Conservation (phyloP, 2,113 vertebrate genomes). For the Python bivittatus region DNA sequence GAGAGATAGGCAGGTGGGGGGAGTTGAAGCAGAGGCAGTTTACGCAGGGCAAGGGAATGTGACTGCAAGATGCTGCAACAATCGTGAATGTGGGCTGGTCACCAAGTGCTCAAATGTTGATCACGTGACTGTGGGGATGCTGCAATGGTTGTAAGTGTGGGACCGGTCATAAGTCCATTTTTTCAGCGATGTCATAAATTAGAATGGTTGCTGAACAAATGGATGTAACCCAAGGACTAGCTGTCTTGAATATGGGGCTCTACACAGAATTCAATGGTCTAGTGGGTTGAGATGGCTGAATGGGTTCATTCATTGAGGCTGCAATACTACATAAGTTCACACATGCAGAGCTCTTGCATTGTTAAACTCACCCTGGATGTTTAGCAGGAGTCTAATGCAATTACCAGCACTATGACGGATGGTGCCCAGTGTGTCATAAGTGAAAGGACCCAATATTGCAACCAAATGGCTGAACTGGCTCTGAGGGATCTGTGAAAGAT, state of each 20-base stretch:
- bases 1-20: no score
- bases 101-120: background rate
- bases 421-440: background rate
- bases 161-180: background rate
- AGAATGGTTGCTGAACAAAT: background rate
- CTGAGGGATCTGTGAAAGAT: background rate
- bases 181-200: background rate
- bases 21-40: no score
- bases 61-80: no score
- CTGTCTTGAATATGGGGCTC: background rate
- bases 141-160: background rate
- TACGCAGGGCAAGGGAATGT: no score
- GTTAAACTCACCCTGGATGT: constrained; percentile 4
- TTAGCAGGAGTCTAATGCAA: constrained; percentile 11
- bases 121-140: background rate
- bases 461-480: background rate
- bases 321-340: background rate
- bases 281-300: background rate
- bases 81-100: background rate
- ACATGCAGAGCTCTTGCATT: background rate
- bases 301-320: background rate
- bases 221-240: background rate
- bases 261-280: background rate
- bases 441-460: background rate
- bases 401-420: background rate